Base-by-base conservation (phyloP, 1,140 invertebrate species). In the Achroia grisella region DNA sequence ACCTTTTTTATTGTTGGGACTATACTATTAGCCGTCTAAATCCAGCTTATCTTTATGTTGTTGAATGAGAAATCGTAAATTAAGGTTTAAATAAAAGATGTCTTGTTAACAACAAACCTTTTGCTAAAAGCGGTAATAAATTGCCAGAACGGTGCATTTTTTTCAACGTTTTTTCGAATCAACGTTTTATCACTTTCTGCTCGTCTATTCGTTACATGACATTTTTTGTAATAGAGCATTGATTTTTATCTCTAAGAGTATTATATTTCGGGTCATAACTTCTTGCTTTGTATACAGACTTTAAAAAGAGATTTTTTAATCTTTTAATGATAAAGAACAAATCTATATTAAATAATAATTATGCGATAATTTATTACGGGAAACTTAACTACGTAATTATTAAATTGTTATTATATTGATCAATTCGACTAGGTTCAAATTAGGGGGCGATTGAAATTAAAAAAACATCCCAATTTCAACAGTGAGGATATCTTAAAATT, bases 91-190 rank as follows among this genome's bases (percentile, higher is more conserved):
- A 74, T 77, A 71, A 74, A 71, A 74, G 61, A 74, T 61, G 64
- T 70, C 68, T 67, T 77, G 71, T 77, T 67, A 77, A 74, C 71
- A 74, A 52, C 69, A 69, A 74, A 77, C 66, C 71, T 77, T 73
- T 74, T 72, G 71, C 71, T 77, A 77, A 77, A 77, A 77, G 73
- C 64, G 57, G 58, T 52, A 71, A 74, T 77, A 77, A 74, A 77
- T 77, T 67, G 55, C 58, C 49, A 47, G 55, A 63, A 57, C 33
- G 49, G 51, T 58, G 44, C 2, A 3, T 56, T 58, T 65, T 65
- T 69, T 69, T 58, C 23, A 43, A 33, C 8, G 8, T 30, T 50
- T 64, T 70, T 73, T 68, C 35, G 50, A 10, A 17, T 41, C 15
- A 14, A 32, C 14, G 34, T 62, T 62, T 66, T 68, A 56, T 67